Conservation (phyloP, 2,888 invertebrate genomes). For the Dynastes tityus region DNA sequence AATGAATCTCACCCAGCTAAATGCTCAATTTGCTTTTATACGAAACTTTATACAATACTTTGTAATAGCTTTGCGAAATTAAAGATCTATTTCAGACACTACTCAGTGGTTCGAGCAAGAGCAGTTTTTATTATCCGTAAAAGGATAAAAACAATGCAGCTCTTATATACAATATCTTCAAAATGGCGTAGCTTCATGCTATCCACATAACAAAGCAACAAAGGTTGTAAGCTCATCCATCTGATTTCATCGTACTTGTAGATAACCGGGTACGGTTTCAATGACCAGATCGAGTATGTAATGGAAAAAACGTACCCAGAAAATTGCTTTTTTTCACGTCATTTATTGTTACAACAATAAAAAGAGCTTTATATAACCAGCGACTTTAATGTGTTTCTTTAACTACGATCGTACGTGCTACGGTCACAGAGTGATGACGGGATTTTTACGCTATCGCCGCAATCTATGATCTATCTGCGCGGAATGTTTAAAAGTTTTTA, state of each 20-base stretch:
- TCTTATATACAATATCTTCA: no score
- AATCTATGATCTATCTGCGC: slow-evolving; percentile 16
- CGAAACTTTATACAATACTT: no score
- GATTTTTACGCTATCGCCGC: slow-evolving; percentile 2
- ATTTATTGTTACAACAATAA: slow-evolving; percentile 11
- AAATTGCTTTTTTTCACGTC: slow-evolving; percentile 34
- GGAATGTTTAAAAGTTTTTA: neutral
- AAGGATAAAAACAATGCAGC: no score
- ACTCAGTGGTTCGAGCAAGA: no score
- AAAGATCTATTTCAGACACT: no score
- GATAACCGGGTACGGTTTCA: neutral
- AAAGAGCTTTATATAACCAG: slow-evolving; percentile 11
- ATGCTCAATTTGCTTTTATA: no score
- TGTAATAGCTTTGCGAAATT: no score
- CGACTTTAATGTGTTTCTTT: slow-evolving; percentile 15
- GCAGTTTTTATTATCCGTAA: no score
- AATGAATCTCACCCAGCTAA: no score
- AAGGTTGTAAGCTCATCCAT: no score
- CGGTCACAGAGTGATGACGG: neutral
- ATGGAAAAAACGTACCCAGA: slow-evolving; percentile 22
- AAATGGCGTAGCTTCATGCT: no score
- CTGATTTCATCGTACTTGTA: neutral
- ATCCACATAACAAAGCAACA: no score
- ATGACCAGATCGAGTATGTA: slow-evolving; percentile 7
- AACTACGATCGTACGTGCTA: slow-evolving; percentile 23